phyloP scores from a whole-genome alignment of 1,140 invertebrate genomes.

The Anastrepha obliqua region DNA sequence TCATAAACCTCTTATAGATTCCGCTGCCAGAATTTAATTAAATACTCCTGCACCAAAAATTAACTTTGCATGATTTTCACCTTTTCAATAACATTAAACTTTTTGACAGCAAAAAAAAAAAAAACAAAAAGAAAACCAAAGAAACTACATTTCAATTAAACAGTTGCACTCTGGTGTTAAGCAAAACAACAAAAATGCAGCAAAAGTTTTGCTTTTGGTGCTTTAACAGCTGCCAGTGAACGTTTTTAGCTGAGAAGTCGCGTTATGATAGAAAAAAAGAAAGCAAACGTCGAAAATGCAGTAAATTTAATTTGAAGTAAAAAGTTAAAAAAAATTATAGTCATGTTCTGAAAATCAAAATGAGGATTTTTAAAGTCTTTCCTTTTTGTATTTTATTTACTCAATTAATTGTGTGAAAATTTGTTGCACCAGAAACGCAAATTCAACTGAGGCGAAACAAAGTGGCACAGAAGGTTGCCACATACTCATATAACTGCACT shows the following conservation, averaged over 20 bases:
- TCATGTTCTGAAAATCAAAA: neutral
- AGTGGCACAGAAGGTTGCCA: neutral
- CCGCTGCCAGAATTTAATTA: no score
- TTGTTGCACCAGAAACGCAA: neutral
- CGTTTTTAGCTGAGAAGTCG: neutral
- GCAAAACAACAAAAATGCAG: neutral
- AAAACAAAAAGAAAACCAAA: neutral
- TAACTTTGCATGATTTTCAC: neutral
- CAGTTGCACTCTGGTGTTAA: neutral
- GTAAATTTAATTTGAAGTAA: neutral
- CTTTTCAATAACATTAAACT: neutral
- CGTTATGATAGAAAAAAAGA: neutral
- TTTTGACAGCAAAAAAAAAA: neutral
- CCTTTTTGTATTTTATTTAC: neutral
- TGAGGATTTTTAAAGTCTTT: neutral
- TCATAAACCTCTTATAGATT: no score
- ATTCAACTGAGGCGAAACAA: conserved; percentile 1
- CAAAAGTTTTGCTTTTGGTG: conserved; percentile 17
- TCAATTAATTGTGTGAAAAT: neutral
- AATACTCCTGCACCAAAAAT: neutral
- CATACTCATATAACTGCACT: neutral
- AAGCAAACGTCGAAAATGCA: neutral
- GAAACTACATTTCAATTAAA: conserved; percentile 11
- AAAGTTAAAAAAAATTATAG: neutral
- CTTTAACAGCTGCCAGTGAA: neutral